phyloP scores from a whole-genome alignment of 2,797 vertebrate species.

The Acipenser ruthenus region DNA sequence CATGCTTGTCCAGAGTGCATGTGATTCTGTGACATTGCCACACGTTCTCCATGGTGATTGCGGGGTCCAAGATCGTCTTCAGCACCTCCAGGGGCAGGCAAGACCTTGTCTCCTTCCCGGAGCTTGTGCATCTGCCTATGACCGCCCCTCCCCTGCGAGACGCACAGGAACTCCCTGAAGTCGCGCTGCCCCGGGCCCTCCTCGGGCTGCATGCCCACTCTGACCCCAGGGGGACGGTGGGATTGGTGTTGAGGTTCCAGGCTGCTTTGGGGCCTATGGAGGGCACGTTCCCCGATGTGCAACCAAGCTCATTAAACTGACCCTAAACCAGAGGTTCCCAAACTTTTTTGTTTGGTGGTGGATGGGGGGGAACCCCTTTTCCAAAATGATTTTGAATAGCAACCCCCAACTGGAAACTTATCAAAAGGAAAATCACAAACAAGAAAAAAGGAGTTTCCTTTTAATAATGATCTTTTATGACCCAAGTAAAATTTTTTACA shows the following conservation, averaged over 20 bases:
- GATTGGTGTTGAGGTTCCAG: slow-evolving; percentile 22
- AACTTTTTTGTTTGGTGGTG: no score
- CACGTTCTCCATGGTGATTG: no score
- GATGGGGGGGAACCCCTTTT: no score
- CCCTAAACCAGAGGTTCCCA: background rate
- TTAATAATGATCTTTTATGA: no score
- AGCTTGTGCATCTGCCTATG: slow-evolving; percentile 25
- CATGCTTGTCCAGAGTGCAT: no score
- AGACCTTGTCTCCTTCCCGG: slow-evolving; percentile 29
- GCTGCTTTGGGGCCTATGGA: background rate
- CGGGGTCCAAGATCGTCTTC: slow-evolving; percentile 46
- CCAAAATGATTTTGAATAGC: no score
- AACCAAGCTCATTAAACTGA: no score
- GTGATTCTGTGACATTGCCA: no score
- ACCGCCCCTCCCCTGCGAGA: slow-evolving; percentile 23
- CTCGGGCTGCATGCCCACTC: slow-evolving; percentile 27
- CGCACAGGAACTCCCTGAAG: slow-evolving; percentile 30
- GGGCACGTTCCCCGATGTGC: background rate
- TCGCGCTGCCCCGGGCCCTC: slow-evolving; percentile 26
- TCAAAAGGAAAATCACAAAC: no score
- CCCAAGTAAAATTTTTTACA: no score
- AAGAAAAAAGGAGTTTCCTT: no score
- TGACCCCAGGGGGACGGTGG: slow-evolving; percentile 31
- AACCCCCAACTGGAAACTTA: no score
- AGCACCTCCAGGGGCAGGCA: slow-evolving; percentile 40